Conservation (phyloP, 2,888 invertebrate species). For the Machimus atricapillus region DNA sequence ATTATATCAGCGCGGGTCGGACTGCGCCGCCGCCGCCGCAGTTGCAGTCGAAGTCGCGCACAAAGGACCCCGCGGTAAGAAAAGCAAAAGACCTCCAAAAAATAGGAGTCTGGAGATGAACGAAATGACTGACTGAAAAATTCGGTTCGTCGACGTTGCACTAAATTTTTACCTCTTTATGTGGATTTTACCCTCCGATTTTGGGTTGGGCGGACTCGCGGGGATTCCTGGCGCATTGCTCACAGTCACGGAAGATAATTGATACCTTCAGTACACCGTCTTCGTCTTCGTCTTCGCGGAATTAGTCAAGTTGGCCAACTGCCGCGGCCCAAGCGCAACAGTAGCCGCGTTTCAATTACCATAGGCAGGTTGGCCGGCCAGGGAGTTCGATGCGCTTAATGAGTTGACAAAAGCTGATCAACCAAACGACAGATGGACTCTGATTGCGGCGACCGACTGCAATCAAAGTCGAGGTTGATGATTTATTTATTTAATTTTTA, state of each 20-base stretch:
- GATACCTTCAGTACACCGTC: not conserved
- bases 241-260: constrained; percentile 19
- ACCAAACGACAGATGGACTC: constrained; percentile 30
- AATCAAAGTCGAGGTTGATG: not conserved
- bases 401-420: constrained; percentile 30
- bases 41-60: no score
- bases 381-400: constrained; percentile 12
- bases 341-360: not conserved
- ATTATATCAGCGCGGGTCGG: not conserved
- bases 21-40: not conserved
- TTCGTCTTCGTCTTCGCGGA: not conserved
- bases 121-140: constrained; percentile 34
- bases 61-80: not conserved
- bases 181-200: constrained; percentile 20
- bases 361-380: not conserved
- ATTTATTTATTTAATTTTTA: not conserved
- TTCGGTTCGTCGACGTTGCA: constrained; percentile 13
- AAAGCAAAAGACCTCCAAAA: not conserved
- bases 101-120: constrained; percentile 9
- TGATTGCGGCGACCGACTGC: constrained; percentile 6
- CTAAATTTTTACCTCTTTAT: constrained; percentile 42
- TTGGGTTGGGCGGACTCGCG: not conserved
- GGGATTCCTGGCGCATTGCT: not conserved
- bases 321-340: not conserved
- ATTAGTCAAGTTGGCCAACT: not conserved